phyloP scores from a whole-genome alignment of 2,888 invertebrate genomes.

The Piscicola geometra region DNA sequence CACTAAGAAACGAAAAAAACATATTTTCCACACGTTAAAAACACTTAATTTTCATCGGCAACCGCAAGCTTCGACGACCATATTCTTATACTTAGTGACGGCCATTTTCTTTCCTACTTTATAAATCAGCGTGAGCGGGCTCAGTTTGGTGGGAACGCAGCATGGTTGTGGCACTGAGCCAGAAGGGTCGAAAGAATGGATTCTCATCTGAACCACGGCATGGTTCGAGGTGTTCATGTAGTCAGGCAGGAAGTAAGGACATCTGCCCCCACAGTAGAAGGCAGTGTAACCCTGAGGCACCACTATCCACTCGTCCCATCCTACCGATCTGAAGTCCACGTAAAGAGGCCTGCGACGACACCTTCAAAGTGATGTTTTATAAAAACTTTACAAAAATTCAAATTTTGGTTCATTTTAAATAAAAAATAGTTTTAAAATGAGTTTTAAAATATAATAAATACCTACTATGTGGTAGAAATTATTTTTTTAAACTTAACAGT shows the following conservation, averaged over 20 bases:
- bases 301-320: conserved; percentile 98
- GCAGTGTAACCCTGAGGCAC: conserved; percentile 95
- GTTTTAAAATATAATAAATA: too few species aligned
- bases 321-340: conserved; percentile 91
- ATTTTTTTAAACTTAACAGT: too few species aligned
- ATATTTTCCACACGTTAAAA: not conserved
- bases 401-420: not conserved
- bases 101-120: conserved; percentile 90
- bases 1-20: not conserved
- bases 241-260: conserved; percentile 86
- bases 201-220: conserved; percentile 70
- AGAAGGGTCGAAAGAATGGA: conserved; percentile 58
- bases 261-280: conserved; percentile 91
- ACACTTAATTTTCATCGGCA: conserved; percentile 72
- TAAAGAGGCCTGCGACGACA: conserved; percentile 84
- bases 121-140: conserved; percentile 86
- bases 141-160: conserved; percentile 91
- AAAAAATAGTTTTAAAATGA: not conserved
- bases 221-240: conserved; percentile 96
- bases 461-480: too few species aligned
- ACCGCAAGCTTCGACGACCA: conserved; percentile 96
- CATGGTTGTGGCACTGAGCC: conserved; percentile 84
- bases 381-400: not conserved
- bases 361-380: not conserved
- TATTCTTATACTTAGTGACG: conserved; percentile 96